Conservation (phyloP, 2,888 invertebrate genomes). For the Hofmannophila pseudospretella region DNA sequence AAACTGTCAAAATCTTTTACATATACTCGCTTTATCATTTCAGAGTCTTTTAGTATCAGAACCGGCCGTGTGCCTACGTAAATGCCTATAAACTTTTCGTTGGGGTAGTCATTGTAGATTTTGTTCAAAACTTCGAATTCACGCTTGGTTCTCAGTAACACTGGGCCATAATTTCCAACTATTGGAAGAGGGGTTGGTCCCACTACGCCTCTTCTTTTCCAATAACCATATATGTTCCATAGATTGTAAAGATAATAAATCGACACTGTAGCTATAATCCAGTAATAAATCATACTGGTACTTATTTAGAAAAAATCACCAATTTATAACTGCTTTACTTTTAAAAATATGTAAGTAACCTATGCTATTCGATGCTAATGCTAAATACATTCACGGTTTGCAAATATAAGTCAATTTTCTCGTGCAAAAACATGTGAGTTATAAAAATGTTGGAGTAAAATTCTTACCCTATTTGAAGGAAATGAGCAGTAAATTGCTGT, state of each 20-base stretch:
- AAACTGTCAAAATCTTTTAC: conserved; percentile 1
- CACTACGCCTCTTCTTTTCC: not conserved
- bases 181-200: conserved; percentile 4
- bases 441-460: too few relatives aligned
- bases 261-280: too few relatives aligned
- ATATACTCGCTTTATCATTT: conserved; percentile 2
- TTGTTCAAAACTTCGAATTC: not conserved
- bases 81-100: conserved; percentile 3
- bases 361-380: too few relatives aligned
- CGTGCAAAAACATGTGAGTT: too few relatives aligned
- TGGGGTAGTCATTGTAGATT: conserved; percentile 3
- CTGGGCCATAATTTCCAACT: conserved; percentile 4
- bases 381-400: too few relatives aligned
- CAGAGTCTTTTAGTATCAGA: conserved; percentile 2
- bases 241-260: not conserved
- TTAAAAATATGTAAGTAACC: too few relatives aligned
- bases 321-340: too few relatives aligned
- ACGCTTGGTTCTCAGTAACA: not conserved
- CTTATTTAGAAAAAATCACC: too few relatives aligned
- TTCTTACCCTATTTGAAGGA: too few relatives aligned
- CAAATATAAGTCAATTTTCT: too few relatives aligned
- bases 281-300: too few relatives aligned
- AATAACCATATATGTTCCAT: not conserved
- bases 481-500: too few relatives aligned
- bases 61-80: not conserved